Percentiles rank a stretch among this genome's conserved stretches.
phyloP scores from a whole-genome alignment of 2,797 vertebrate species.

The Tragopan temminckii region DNA sequence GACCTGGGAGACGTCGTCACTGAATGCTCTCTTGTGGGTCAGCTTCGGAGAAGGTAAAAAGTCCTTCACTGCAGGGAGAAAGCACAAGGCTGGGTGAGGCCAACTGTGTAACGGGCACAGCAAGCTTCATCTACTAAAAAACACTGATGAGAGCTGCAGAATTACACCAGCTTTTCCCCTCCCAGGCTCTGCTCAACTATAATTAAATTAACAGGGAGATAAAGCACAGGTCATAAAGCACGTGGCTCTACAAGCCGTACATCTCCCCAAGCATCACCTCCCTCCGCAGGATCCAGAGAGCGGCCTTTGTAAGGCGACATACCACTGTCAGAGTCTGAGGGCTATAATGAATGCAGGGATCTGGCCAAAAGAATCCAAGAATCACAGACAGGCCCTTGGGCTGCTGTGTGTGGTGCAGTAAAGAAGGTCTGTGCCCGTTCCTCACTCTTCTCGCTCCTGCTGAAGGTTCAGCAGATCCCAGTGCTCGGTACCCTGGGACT shows the following conservation, averaged over 20 bases:
- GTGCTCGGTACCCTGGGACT: not conserved
- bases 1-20: conserved; percentile 86
- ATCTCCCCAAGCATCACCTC: not conserved
- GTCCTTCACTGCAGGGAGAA: conserved; percentile 83
- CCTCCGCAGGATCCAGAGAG: not conserved
- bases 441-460: not conserved
- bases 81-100: not conserved
- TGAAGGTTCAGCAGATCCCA: accelerated
- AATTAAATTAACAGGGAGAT: not conserved
- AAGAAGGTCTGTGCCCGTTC: not conserved
- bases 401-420: accelerated
- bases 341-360: not conserved
- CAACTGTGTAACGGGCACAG: not conserved
- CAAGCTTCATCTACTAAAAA: not conserved
- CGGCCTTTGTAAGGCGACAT: not conserved
- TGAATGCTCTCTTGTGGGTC: conserved; percentile 88
- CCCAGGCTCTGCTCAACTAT: not conserved
- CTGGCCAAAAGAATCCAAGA: not conserved
- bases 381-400: too few species aligned
- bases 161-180: accelerated
- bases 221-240: not conserved
- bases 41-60: conserved; percentile 85
- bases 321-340: not conserved
- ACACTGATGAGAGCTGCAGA: not conserved
- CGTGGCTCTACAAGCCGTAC: accelerated